These are phyloP conservation scores for Coranthus polyacanthus DNA, from an alignment of 2,797 vertebrate genomes.

Conservation along the genomic window DNA sequence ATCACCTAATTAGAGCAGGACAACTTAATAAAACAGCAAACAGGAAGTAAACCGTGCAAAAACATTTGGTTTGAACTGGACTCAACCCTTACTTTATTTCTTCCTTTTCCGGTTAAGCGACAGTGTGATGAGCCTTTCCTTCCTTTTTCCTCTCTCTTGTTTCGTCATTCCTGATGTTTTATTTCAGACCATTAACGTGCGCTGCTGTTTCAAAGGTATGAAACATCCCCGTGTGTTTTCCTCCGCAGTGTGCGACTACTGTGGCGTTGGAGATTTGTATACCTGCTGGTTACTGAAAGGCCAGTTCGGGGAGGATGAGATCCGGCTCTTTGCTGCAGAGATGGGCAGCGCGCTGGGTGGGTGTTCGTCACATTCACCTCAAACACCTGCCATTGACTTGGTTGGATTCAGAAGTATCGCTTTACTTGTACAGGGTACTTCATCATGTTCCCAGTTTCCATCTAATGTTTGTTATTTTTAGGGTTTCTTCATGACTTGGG, in stretches of 20 bases:
- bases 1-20: background rate
- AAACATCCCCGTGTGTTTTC: slow-evolving; percentile 27
- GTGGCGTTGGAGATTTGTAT: slow-evolving; percentile 88
- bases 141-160: background rate
- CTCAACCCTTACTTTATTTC: slow-evolving; percentile 7
- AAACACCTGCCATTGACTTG: background rate
- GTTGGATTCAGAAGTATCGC: background rate
- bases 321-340: slow-evolving; percentile 90
- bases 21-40: background rate
- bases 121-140: slow-evolving; percentile 9
- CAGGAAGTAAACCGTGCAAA: background rate
- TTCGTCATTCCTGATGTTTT: slow-evolving; percentile 18
- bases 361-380: slow-evolving; percentile 36
- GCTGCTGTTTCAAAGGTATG: background rate
- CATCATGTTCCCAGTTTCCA: too few relatives aligned
- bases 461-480: slow-evolving; percentile 57
- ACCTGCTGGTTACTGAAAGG: slow-evolving; percentile 87
- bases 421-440: too few relatives aligned
- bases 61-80: slow-evolving; percentile 6
- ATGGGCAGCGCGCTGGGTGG: slow-evolving; percentile 90
- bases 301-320: slow-evolving; percentile 83
- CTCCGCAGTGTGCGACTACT: slow-evolving; percentile 90
- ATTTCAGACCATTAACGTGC: slow-evolving; percentile 6
- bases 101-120: slow-evolving; percentile 4
- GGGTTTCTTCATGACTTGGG: slow-evolving; percentile 93